Evolutionary conservation across 2,113 vertebrate genomes (phyloP).

Genomic region (Odontesthes bonariensis): DNA sequence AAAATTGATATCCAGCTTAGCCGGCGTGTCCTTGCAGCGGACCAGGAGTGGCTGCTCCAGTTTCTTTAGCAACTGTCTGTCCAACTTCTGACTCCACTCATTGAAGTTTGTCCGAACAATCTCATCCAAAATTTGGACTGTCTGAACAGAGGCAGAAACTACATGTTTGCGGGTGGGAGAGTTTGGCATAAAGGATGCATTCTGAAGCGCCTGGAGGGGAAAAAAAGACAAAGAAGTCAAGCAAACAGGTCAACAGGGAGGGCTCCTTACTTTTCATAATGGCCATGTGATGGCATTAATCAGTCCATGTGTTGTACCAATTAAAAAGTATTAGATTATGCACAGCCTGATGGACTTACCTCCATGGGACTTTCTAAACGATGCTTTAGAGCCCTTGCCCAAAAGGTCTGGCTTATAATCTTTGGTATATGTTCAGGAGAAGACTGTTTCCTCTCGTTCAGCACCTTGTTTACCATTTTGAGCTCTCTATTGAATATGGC

Average conservation of each 20-base stretch:
- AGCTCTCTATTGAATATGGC: constrained; percentile 82
- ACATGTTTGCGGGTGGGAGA: constrained; percentile 77
- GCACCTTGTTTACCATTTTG: constrained; percentile 78
- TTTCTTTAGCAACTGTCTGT: constrained; percentile 78
- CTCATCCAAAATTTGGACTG: constrained; percentile 84
- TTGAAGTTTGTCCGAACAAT: constrained; percentile 83
- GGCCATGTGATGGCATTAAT: background rate
- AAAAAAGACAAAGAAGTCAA: background rate
- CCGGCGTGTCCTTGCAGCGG: constrained; percentile 73
- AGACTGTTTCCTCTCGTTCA: constrained; percentile 65
- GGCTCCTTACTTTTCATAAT: background rate
- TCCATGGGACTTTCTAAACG: constrained; percentile 82
- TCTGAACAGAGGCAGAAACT: constrained; percentile 71
- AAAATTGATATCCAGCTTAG: constrained; percentile 88
- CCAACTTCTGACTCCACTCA: constrained; percentile 86
- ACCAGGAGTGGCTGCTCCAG: constrained; percentile 86
- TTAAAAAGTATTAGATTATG: background rate
- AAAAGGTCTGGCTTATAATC: constrained; percentile 79
- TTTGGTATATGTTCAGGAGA: constrained; percentile 78
- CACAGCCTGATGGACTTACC: constrained; percentile 71
- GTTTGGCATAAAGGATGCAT: constrained; percentile 81
- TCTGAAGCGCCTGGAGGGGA: constrained; percentile 78
- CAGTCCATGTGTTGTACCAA: background rate
- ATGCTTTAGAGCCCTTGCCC: constrained; percentile 73
- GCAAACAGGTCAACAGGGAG: background rate